Evolutionary conservation across 2,888 invertebrate genomes (phyloP).

Genomic region (Eupithecia abbreviata): DNA sequence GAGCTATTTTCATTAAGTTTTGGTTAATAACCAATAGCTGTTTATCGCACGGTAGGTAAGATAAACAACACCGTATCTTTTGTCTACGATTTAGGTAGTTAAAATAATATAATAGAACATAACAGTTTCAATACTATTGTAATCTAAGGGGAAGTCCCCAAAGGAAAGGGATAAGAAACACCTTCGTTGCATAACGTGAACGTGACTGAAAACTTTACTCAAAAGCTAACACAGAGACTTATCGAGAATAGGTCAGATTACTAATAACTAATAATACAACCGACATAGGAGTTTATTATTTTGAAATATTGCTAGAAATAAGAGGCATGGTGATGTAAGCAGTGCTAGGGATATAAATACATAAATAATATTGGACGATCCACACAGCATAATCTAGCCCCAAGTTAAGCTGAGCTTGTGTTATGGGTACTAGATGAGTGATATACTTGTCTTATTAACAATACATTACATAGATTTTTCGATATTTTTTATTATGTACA

Average conservation of each 20-base stretch:
- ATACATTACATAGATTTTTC: too few species aligned
- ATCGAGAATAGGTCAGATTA: not conserved
- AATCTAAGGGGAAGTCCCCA: not conserved
- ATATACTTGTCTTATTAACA: too few species aligned
- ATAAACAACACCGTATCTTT: too few species aligned
- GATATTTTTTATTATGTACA: too few species aligned
- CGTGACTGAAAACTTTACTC: not conserved
- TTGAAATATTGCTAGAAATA: not conserved
- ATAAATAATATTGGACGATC: too few species aligned
- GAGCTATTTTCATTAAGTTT: not conserved
- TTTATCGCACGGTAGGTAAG: not conserved
- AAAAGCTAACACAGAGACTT: not conserved
- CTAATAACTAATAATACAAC: not conserved
- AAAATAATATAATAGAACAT: not conserved
- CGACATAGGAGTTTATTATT: not conserved
- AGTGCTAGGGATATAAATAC: not conserved
- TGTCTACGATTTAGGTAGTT: not conserved
- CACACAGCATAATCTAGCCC: too few species aligned
- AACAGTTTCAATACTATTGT: not conserved
- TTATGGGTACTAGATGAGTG: too few species aligned
- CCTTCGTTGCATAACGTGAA: slow-evolving; percentile 4
- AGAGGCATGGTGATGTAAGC: slow-evolving; percentile 9
- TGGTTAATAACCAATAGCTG: not conserved
- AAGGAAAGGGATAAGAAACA: not conserved
- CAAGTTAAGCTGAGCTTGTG: too few species aligned